phyloP scores from a whole-genome alignment of 2,797 vertebrate genomes.

The Falco rusticolus region DNA sequence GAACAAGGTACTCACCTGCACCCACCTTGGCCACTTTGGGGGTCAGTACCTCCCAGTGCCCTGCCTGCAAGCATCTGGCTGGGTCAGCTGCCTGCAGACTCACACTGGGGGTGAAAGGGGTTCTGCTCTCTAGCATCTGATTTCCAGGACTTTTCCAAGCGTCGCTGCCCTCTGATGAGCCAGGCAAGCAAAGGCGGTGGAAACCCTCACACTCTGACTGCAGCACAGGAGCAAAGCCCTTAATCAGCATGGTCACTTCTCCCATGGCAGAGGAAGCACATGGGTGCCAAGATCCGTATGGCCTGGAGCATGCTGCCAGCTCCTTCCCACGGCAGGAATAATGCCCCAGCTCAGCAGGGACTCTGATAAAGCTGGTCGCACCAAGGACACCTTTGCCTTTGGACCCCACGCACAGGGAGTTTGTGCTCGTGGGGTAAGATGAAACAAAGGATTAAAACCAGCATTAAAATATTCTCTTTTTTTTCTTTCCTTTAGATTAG shows the following conservation, averaged over 20 bases:
- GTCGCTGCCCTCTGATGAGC: neutral
- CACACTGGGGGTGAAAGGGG: fast-evolving
- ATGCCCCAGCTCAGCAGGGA: neutral
- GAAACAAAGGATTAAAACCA: neutral
- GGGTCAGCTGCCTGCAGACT: neutral
- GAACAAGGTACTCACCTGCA: neutral
- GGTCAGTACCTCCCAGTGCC: neutral
- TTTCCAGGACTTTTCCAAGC: neutral
- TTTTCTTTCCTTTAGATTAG: neutral
- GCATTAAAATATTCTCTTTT: neutral
- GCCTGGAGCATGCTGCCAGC: fast-evolving
- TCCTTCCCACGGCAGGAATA: neutral
- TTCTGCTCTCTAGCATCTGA: neutral
- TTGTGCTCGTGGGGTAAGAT: neutral
- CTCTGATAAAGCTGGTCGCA: neutral
- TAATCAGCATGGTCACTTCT: neutral
- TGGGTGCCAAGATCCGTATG: neutral
- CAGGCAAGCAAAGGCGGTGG: neutral
- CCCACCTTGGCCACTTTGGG: neutral
- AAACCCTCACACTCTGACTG: neutral
- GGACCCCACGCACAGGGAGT: neutral
- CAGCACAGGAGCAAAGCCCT: neutral
- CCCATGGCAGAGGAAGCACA: neutral
- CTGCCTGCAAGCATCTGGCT: neutral
- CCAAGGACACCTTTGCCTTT: neutral